Base-by-base conservation (phyloP, 2,113 vertebrate species). In the Lamprotornis superbus region DNA sequence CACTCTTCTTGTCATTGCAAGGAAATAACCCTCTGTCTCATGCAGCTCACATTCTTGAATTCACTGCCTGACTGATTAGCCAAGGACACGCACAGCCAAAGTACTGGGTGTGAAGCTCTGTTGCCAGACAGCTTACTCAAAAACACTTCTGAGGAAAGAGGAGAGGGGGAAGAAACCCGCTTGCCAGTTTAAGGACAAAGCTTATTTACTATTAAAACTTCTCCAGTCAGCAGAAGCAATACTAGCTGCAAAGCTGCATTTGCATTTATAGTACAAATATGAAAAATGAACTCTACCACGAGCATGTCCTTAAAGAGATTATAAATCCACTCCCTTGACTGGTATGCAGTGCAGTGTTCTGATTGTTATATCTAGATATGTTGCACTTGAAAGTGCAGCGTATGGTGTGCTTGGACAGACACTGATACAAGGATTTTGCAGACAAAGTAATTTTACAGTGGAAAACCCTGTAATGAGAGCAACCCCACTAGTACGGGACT, bases 221-320 rank as follows among this genome's bases (percentile, higher is more conserved):
- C 82, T 81, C 22, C 88, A 91, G 97, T 98, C 97, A 98, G 97
- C 97, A 97, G 95, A 97, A 97, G 91, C 73, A 91, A 53, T 95
- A 61, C 56, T 74, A 87, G 81, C 95, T 94, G 77, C 92, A 95
- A 94, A 96, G 83, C 94, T 95, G 77, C 94, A 97, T 98, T 98
- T 98, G 97, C 97, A 98, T 98, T 98, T 98, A 97, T 97, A 98
- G 97, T 97, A 95, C 97, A 98, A 97, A 97, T 96, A 97, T 97
- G 97, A 98, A 97, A 98, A 98, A 98, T 97, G 96, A 97, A 94
- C 95, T 94, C 92, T 89, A 91, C 91, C 93, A 87, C 2, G 2
- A 97, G 93, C 83, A 39, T 91, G 95, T 97, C 91, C 86, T 98
- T 97, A 97, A 97, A 97, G 95, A 95, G 95, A 96, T 95, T 97